Evolutionary conservation across 1,140 invertebrate genomes (phyloP), one percentile per base, ranked within the genome.

Genomic region (Platorchestia sp.): DNA sequence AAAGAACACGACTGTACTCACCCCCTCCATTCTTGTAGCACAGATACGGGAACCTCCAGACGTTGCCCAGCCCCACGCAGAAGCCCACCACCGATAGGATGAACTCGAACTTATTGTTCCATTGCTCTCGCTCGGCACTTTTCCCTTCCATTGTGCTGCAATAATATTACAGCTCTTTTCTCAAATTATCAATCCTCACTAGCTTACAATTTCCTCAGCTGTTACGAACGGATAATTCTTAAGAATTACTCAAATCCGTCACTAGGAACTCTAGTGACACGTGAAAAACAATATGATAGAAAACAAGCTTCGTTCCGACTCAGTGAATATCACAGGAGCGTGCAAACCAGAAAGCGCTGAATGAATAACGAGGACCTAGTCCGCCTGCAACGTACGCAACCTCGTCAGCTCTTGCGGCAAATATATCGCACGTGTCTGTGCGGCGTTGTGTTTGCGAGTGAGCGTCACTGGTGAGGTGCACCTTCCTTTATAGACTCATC

Each of bases 71-170:
- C 16, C 98, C 98, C 44, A 98, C 98, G 14, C 98, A 98, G 96
- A 98, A 98, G 7, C 98, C 98, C 43, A 98, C 97, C 97, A 98
- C 98, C 0, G 98, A 98, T 0, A 98, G 97, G 40, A 98, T 97
- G 97, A 98, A 98, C 97, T 98, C 98, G 96, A 98, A 97, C 75
- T 98, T 98, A 47, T 97, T 98, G 5, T 98, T 98, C 98, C 98
- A 99, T 96, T 98, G 98, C 19, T 98, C 98, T 51, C 98, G 51
- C 95, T 96, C 96, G 27, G 44, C 89, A 42, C 45, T 40, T 93
- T 93, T 93, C 14, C 45, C 91, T 10, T 44, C 91, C 91, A 93
- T 93, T 44, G 40, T 93, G 87, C 59, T 36, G 10, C 59, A 3
- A 3, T 10, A 75, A 22, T 75, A 75, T 75, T 19, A 3, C 27